A percentile compares a stretch with the other conserved stretches of the same genome.
Evolutionary conservation across 2,888 invertebrate species (phyloP).

Genomic region (Apomyelois bistriatella): DNA sequence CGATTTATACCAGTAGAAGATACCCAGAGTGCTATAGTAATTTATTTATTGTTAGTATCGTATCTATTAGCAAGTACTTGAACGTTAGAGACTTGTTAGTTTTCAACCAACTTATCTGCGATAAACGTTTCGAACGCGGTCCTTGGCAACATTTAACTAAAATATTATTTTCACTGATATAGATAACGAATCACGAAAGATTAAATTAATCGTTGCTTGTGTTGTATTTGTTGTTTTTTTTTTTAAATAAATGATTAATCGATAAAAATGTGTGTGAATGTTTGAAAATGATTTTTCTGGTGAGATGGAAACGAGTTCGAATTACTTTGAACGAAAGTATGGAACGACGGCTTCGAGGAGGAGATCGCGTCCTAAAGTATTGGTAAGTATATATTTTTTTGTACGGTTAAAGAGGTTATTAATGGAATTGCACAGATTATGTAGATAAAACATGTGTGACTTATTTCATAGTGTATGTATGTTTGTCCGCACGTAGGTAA

Average conservation of each 20-base stretch:
- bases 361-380: slow-evolving; percentile 15
- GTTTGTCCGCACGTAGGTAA: too few species aligned
- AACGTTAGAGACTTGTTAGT: neutral
- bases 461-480: too few species aligned
- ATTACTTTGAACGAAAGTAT: slow-evolving; percentile 28
- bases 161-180: neutral
- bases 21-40: neutral
- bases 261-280: neutral
- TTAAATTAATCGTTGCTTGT: neutral
- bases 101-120: neutral
- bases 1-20: neutral
- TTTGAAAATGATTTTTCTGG: neutral
- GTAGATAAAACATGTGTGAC: too few species aligned
- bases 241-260: neutral
- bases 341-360: slow-evolving; percentile 21
- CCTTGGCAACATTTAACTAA: slow-evolving; percentile 4
- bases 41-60: neutral
- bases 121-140: neutral
- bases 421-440: too few species aligned
- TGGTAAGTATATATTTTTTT: slow-evolving; percentile 24
- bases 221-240: neutral
- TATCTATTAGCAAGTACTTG: neutral
- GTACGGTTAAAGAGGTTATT: too few species aligned
- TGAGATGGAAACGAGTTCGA: slow-evolving; percentile 16
- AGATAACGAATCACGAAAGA: neutral